A percentile compares a stretch with the other conserved stretches of the same genome.
phyloP scores from a whole-genome alignment of 2,888 invertebrate genomes.

The Dryococelus australis region DNA sequence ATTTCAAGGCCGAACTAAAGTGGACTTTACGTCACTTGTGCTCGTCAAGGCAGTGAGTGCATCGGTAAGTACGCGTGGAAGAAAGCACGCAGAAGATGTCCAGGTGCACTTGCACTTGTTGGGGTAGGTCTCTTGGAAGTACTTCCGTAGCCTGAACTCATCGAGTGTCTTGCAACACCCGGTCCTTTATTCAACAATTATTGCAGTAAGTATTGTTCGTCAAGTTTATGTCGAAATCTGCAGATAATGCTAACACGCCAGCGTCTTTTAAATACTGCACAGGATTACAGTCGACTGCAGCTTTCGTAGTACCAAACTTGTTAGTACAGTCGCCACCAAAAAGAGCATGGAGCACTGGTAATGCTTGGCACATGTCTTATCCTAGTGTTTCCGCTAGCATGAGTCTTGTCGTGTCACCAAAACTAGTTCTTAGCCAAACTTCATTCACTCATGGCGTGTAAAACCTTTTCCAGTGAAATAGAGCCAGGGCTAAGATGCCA shows the following conservation, averaged over 20 bases:
- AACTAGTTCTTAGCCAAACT: background rate
- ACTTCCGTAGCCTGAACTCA: background rate
- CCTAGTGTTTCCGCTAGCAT: too few relatives aligned
- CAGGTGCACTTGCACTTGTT: background rate
- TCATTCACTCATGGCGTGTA: background rate
- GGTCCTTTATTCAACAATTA: background rate
- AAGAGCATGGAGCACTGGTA: too few relatives aligned
- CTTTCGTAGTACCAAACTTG: background rate
- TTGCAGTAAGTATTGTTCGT: background rate
- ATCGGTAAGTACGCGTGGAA: background rate
- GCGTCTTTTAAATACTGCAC: background rate
- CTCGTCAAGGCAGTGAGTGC: background rate
- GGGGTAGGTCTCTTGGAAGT: background rate
- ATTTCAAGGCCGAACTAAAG: background rate
- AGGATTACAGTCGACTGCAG: background rate
- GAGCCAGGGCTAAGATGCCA: background rate
- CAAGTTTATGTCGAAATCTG: background rate
- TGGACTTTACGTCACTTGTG: background rate
- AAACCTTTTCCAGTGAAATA: background rate
- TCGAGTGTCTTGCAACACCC: background rate
- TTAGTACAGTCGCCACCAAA: background rate
- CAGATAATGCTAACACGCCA: background rate
- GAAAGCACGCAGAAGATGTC: slow-evolving; percentile 4
- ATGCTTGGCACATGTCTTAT: too few relatives aligned
- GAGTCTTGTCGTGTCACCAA: background rate